phyloP scores from a whole-genome alignment of 2,888 invertebrate genomes.

The Scelioninae gen. 1 region DNA sequence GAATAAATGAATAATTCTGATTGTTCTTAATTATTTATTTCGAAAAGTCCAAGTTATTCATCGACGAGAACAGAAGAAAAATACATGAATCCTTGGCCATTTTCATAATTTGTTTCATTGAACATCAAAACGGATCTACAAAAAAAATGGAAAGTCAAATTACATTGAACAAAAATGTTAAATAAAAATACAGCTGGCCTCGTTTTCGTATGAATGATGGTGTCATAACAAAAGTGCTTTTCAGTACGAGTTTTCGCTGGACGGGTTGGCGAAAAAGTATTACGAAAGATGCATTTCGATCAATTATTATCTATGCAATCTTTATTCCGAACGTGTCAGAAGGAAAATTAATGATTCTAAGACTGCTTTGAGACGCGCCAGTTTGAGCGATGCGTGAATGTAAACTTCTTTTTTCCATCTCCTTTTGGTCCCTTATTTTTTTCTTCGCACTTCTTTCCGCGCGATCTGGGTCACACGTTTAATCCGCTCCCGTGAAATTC shows the following conservation, averaged over 20 bases:
- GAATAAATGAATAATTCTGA: no score
- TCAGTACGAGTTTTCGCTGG: slow-evolving; percentile 20
- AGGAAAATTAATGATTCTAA: slow-evolving; percentile 56
- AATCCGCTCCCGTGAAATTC: slow-evolving; percentile 37
- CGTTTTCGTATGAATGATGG: slow-evolving; percentile 14
- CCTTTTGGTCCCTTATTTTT: slow-evolving; percentile 1
- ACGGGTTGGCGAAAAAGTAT: slow-evolving; percentile 12
- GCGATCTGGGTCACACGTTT: slow-evolving; percentile 37
- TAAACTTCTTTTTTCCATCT: slow-evolving; percentile 14
- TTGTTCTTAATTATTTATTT: no score
- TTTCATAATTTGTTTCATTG: no score
- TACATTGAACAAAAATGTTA: background rate
- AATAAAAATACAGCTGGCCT: slow-evolving; percentile 6
- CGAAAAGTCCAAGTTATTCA: no score
- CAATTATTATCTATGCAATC: slow-evolving; percentile 53
- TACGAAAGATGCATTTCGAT: slow-evolving; percentile 43
- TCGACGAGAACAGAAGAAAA: no score
- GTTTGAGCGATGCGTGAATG: slow-evolving; percentile 34
- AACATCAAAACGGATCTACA: background rate
- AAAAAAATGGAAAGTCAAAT: background rate
- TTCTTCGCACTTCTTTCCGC: slow-evolving; percentile 17
- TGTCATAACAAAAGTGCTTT: slow-evolving; percentile 7
- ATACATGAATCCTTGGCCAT: no score
- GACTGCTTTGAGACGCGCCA: slow-evolving; percentile 40
- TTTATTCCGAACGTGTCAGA: slow-evolving; percentile 47